Evolutionary conservation across 2,797 vertebrate genomes (phyloP).

Genomic region (Anolis apletophallus): DNA sequence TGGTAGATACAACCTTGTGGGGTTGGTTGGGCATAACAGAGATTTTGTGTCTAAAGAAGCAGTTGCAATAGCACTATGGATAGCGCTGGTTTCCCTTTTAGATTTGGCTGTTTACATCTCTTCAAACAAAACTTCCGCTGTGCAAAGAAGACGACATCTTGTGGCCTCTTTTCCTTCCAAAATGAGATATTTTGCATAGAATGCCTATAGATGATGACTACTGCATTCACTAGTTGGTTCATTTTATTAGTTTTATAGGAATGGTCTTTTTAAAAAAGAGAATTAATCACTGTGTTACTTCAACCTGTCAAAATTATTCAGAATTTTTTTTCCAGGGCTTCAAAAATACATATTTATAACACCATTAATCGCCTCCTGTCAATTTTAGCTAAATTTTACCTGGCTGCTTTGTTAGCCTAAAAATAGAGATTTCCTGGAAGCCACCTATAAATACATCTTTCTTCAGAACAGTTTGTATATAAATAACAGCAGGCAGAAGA

Average conservation of each 20-base stretch:
- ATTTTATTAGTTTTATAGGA: not conserved
- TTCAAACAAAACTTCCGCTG: not conserved
- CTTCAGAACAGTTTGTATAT: not conserved
- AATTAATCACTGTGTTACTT: conserved; percentile 5
- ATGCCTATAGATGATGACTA: not conserved
- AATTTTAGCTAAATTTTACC: conserved; percentile 49
- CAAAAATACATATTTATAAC: conserved; percentile 18
- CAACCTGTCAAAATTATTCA: conserved; percentile 31
- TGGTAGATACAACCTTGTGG: too few relatives aligned
- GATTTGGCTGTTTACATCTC: not conserved
- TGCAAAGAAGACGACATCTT: not conserved
- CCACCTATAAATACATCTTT: conserved; percentile 56
- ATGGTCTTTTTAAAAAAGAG: conserved; percentile 17
- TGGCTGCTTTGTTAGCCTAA: conserved; percentile 40
- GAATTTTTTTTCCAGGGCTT: conserved; percentile 1
- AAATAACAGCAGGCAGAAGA: conserved; percentile 30
- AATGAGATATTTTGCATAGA: not conserved
- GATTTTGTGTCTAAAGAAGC: not conserved
- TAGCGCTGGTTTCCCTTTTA: not conserved
- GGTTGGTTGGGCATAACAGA: too few relatives aligned
- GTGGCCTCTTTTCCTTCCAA: not conserved
- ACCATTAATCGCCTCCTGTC: conserved; percentile 11
- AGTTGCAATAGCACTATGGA: not conserved
- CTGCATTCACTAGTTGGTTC: not conserved
- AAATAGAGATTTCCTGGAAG: conserved; percentile 51